Evolutionary conservation across 2,113 vertebrate genomes (phyloP), one percentile per base, ranked within the genome.

Genomic region (Dromiciops gliroides): DNA sequence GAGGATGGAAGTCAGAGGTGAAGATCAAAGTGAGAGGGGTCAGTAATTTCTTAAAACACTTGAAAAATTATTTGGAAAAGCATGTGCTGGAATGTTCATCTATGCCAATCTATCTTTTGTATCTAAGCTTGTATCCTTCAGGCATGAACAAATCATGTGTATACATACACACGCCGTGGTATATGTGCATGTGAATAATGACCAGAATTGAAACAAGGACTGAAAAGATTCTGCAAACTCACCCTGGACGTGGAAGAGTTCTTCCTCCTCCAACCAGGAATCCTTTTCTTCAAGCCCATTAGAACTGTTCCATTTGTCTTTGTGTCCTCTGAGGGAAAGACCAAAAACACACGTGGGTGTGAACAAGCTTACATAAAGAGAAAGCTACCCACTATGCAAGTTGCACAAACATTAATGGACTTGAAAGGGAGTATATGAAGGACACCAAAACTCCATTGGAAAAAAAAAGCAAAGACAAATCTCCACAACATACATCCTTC

Each of bases 191-290:
- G 51, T n/a, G n/a, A n/a, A n/a, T n/a, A n/a, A n/a, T n/a, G n/a
- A n/a, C n/a, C n/a, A n/a, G n/a, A n/a, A n/a, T n/a, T n/a, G n/a
- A n/a, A n/a, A n/a, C n/a, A n/a, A n/a, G n/a, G n/a, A n/a, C n/a
- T n/a, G n/a, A n/a, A n/a, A n/a, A 37, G 44, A 56, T 44, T 48
- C 37, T 95, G 26, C 6, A 89, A 2, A 88, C 98, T 96, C 96
- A 99, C 99, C 96, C 0, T 52, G 91, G 51, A 97, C 96, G 0
- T 95, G 48, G 49, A 99, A 99, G 28, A 99, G 97, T 0, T 99
- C 97, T 0, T 99, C 99, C 89, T 99, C 99, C 0, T 98, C 99
- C 0, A 95, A 96, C 99, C 99, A 99, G 0, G 47, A 97, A 12
- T 99, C 99, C 44, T 98, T 99, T 47, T 97, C 97, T 96, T 99